Conservation (phyloP, 2,888 invertebrate species). For the Bruchidius siliquastri region DNA sequence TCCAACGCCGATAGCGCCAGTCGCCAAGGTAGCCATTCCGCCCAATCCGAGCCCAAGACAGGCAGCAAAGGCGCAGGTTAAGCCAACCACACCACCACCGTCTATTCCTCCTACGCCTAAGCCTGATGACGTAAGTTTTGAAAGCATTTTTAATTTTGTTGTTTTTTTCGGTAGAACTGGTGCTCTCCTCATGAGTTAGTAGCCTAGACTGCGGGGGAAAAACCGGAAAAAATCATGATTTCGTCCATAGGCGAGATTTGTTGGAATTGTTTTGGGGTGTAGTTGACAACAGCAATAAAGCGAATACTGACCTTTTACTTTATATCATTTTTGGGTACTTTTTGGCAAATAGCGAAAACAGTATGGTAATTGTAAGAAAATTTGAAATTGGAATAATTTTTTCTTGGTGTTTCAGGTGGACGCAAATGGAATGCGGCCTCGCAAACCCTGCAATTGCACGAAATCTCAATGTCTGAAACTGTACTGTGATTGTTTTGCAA, state of each 20-base stretch:
- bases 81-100: conserved; percentile 9
- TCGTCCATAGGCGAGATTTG: too few relatives aligned
- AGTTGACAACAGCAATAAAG: too few relatives aligned
- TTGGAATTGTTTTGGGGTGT: too few relatives aligned
- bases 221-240: too few relatives aligned
- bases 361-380: too few relatives aligned
- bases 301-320: too few relatives aligned
- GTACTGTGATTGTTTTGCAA: conserved; percentile 99
- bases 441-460: conserved; percentile 98
- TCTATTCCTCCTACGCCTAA: not conserved
- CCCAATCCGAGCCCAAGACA: conserved; percentile 16
- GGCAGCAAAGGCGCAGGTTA: conserved; percentile 4
- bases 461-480: conserved; percentile 97
- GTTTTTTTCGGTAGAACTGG: too few relatives aligned
- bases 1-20: conserved; percentile 9
- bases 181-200: too few relatives aligned
- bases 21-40: conserved; percentile 14
- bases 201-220: too few relatives aligned
- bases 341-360: too few relatives aligned
- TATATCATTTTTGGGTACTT: too few relatives aligned
- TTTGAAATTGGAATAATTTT: too few relatives aligned
- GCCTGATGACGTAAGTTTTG: not conserved
- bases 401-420: conserved; percentile 18
- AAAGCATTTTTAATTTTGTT: not conserved
- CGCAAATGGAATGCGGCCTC: conserved; percentile 56